Evolutionary conservation across 2,888 invertebrate species (phyloP).

Genomic region (Eumacrocentrus americanus): DNA sequence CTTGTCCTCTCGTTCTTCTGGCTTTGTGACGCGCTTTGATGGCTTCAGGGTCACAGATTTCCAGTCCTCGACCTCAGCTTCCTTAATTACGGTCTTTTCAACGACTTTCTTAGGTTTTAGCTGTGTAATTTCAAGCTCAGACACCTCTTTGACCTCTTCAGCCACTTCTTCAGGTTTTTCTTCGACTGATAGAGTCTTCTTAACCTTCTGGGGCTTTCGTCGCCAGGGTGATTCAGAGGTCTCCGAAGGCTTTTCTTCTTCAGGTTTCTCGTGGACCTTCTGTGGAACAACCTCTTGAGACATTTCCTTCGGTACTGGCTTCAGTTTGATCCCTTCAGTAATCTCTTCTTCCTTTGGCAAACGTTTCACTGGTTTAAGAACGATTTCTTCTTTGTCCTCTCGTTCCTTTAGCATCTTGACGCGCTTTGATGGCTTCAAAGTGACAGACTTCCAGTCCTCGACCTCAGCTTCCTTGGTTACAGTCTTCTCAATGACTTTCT

Average conservation of each 20-base stretch:
- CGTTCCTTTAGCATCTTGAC: conserved; percentile 53
- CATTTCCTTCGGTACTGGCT: conserved; percentile 25
- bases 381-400: conserved; percentile 50
- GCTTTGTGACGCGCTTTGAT: conserved; percentile 42
- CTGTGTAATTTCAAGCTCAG: background rate
- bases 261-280: conserved; percentile 47
- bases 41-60: conserved; percentile 40
- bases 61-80: conserved; percentile 42
- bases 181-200: conserved; percentile 34
- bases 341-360: conserved; percentile 36
- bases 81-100: conserved; percentile 36
- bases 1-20: conserved; percentile 54
- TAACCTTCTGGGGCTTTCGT: conserved; percentile 32
- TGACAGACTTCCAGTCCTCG: conserved; percentile 42
- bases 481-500: conserved; percentile 20
- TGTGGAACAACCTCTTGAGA: background rate
- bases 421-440: conserved; percentile 39
- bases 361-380: conserved; percentile 48
- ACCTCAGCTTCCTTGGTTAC: conserved; percentile 30
- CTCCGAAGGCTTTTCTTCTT: conserved; percentile 56
- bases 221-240: conserved; percentile 56
- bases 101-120: background rate
- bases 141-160: conserved; percentile 40
- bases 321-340: conserved; percentile 32
- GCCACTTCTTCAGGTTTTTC: conserved; percentile 40